A percentile compares a stretch with the other conserved stretches of the same genome.
These are phyloP conservation scores for Hylaea fasciaria DNA, from an alignment of 2,888 invertebrate species.

Conservation along the genomic window DNA sequence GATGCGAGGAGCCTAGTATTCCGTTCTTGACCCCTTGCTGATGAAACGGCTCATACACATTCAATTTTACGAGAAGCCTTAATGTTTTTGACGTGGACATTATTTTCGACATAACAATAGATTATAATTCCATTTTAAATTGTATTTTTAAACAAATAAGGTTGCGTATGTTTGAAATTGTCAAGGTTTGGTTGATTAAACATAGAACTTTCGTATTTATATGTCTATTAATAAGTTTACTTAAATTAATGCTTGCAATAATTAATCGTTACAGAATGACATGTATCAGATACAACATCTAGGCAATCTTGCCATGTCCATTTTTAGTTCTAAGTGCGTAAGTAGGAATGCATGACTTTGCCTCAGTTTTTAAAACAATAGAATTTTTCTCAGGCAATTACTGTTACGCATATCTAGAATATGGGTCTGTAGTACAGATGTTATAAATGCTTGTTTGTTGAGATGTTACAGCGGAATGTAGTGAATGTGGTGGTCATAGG, in stretches of 20 bases:
- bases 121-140: slow-evolving; percentile 5
- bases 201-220: no score
- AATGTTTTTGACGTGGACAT: slow-evolving; percentile 19
- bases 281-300: not conserved
- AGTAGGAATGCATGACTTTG: slow-evolving; percentile 23
- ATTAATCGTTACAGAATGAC: not conserved
- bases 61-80: slow-evolving; percentile 24
- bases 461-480: slow-evolving; percentile 1
- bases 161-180: no score
- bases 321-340: slow-evolving; percentile 1
- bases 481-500: not conserved
- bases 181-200: not conserved
- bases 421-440: slow-evolving; percentile 14
- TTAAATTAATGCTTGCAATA: not conserved
- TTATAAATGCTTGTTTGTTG: slow-evolving; percentile 3
- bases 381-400: slow-evolving; percentile 21
- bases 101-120: slow-evolving; percentile 27
- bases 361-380: slow-evolving; percentile 13
- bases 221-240: no score
- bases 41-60: slow-evolving; percentile 26
- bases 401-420: slow-evolving; percentile 19
- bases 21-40: slow-evolving; percentile 26
- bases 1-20: slow-evolving; percentile 18
- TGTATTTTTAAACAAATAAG: not conserved
- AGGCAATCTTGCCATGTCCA: slow-evolving; percentile 1